A percentile compares a stretch with the other conserved stretches of the same genome.
Evolutionary conservation across 2,113 vertebrate species (phyloP).

Genomic region (Craseonycteris thonglongyai): DNA sequence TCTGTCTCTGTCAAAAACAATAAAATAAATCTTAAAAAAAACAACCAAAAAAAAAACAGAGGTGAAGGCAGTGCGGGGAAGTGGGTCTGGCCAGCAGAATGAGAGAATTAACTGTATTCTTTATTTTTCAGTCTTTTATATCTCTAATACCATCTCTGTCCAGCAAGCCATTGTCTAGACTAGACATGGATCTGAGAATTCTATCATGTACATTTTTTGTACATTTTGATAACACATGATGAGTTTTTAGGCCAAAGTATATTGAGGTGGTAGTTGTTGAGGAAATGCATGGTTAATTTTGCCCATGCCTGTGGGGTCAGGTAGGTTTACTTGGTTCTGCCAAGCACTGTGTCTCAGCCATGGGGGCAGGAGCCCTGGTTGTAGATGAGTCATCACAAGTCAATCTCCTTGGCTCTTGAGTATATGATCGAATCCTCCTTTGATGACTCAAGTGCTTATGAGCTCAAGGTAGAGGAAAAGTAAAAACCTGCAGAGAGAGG

Average conservation of each 20-base stretch:
- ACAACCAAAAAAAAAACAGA: too few species aligned
- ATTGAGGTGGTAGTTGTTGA: background rate
- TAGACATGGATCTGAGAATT: background rate
- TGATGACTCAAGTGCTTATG: background rate
- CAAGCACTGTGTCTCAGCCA: background rate
- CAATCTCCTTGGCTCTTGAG: background rate
- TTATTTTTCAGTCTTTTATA: background rate
- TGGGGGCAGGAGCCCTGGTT: accelerated
- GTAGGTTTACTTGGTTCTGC: background rate
- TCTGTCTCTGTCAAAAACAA: too few species aligned
- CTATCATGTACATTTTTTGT: too few species aligned
- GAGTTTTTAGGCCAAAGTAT: too few species aligned
- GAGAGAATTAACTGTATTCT: background rate
- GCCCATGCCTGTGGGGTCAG: background rate
- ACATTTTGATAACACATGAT: too few species aligned
- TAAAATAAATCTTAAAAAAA: too few species aligned
- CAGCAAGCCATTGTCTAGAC: background rate
- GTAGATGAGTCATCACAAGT: background rate
- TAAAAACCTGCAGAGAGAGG: background rate
- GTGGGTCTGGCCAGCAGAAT: background rate
- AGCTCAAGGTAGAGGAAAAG: background rate
- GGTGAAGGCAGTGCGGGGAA: background rate
- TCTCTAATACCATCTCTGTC: background rate
- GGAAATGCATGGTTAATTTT: background rate
- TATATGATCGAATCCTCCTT: background rate